These are phyloP conservation scores for Haplochromis vanheusdeni DNA, from an alignment of 2,113 vertebrate species.

Conservation along the genomic window DNA sequence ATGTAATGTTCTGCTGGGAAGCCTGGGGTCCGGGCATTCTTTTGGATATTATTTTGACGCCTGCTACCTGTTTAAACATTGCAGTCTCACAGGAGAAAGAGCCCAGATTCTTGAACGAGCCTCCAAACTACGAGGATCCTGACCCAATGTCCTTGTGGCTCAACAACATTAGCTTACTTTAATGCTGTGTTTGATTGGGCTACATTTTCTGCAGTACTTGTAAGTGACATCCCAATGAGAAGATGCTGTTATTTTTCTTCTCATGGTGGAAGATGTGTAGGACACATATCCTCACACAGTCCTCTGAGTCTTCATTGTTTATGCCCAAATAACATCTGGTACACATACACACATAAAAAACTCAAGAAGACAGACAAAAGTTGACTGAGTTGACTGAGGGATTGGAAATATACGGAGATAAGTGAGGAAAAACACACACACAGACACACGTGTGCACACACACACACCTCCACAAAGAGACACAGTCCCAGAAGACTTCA, in stretches of 20 bases:
- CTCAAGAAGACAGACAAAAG: neutral
- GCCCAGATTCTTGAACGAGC: neutral
- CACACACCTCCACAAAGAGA: neutral
- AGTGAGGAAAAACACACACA: neutral
- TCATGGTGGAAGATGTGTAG: neutral
- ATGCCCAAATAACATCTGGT: neutral
- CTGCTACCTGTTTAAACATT: neutral
- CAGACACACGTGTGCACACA: neutral
- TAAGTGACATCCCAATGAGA: neutral
- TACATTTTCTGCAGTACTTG: neutral
- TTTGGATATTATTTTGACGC: neutral
- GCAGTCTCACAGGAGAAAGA: neutral
- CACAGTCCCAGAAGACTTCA: neutral
- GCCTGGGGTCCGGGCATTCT: neutral
- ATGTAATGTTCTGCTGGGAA: neutral
- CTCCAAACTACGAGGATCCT: neutral
- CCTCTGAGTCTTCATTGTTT: neutral
- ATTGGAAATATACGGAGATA: neutral
- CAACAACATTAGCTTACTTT: neutral
- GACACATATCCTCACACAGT: neutral
- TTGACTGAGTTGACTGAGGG: neutral
- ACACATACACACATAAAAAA: neutral
- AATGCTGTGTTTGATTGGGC: neutral
- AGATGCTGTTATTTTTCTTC: neutral
- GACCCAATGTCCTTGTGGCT: neutral